Evolutionary conservation across 2,888 invertebrate species (phyloP).

Genomic region (Pegoplata infirma): DNA sequence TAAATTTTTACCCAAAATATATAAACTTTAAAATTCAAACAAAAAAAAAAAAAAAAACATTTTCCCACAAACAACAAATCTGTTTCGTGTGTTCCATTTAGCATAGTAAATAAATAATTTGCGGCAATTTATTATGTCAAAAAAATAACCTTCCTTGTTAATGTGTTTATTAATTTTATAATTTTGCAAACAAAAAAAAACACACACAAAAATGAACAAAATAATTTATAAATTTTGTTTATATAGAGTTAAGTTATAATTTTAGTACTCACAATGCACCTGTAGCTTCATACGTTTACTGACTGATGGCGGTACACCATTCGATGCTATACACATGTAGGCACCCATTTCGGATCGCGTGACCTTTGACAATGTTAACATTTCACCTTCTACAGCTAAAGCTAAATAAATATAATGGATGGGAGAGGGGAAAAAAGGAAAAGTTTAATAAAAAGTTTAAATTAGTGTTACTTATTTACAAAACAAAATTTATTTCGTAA

Average conservation of each 20-base stretch:
- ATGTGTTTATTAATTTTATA: neutral
- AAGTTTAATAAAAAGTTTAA: conserved; percentile 12
- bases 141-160: neutral
- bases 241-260: too few relatives aligned
- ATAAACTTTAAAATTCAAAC: neutral
- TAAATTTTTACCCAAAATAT: too few relatives aligned
- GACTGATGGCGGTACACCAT: conserved; percentile 92
- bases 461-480: conserved; percentile 29
- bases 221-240: conserved; percentile 14
- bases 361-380: conserved; percentile 89
- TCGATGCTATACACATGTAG: conserved; percentile 92
- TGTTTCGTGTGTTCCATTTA: too few relatives aligned
- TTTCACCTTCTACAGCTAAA: conserved; percentile 86
- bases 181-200: neutral
- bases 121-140: conserved; percentile 1
- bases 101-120: neutral
- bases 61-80: too few relatives aligned
- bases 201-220: neutral
- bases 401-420: conserved; percentile 78
- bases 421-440: neutral
- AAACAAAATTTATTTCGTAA: too few relatives aligned
- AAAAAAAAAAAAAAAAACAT: too few relatives aligned
- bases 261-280: conserved; percentile 94
- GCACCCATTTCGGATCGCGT: conserved; percentile 94
- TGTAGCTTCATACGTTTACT: conserved; percentile 94